phyloP scores from a whole-genome alignment of 2,888 invertebrate genomes.

The Agrochola lota region DNA sequence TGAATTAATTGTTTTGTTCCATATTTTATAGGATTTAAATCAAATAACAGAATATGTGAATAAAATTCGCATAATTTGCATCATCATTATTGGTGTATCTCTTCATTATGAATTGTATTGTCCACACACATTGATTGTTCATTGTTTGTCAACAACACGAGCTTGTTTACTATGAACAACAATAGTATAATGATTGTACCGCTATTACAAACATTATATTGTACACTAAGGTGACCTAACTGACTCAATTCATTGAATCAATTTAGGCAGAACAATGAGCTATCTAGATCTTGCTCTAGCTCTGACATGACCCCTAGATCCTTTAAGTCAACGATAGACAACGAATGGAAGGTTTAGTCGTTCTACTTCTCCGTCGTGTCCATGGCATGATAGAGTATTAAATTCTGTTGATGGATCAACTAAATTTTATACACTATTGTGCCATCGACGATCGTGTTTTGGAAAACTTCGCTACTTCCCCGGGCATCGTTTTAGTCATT shows the following conservation, averaged over 20 bases:
- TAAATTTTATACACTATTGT: no score
- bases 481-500: no score
- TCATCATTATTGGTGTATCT: not conserved
- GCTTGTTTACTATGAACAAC: slow-evolving; percentile 11
- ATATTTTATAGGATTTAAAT: not conserved
- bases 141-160: slow-evolving; percentile 39
- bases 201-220: not conserved
- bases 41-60: not conserved
- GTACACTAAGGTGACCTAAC: not conserved
- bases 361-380: no score
- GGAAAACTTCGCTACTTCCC: no score
- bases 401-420: no score
- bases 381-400: no score
- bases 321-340: not conserved
- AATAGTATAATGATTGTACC: not conserved
- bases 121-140: slow-evolving; percentile 35
- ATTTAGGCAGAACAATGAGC: not conserved
- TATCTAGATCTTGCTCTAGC: not conserved
- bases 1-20: not conserved
- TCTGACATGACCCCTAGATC: not conserved
- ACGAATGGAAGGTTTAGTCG: not conserved
- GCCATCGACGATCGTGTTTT: no score
- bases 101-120: slow-evolving; percentile 6
- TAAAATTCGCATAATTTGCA: not conserved
- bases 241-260: slow-evolving; percentile 2